Evolutionary conservation across 2,797 vertebrate genomes (phyloP).

Genomic region (Falco naumanni): DNA sequence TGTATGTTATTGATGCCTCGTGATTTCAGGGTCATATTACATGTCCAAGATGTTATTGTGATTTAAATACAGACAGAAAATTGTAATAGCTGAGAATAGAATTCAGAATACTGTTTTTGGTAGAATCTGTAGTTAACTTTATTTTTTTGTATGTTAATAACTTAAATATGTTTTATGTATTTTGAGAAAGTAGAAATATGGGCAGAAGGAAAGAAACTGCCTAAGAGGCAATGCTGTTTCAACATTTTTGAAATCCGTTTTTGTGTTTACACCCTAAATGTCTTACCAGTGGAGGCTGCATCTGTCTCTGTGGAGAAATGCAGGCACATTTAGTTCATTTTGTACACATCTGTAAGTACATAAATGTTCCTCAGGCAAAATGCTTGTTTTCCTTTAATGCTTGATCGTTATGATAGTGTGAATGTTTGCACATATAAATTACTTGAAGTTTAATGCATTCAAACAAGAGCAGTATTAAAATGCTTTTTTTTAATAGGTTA

Average conservation of each 20-base stretch:
- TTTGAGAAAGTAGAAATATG: background rate
- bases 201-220: background rate
- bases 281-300: background rate
- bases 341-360: background rate
- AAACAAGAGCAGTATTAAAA: background rate
- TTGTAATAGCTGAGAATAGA: background rate
- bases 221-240: background rate
- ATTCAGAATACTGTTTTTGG: background rate
- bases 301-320: background rate
- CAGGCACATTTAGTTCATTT: background rate
- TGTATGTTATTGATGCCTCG: background rate
- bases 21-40: background rate
- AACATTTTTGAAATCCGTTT: background rate
- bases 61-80: background rate
- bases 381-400: constrained; percentile 13
- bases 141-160: background rate
- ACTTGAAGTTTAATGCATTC: background rate
- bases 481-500: background rate
- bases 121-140: background rate
- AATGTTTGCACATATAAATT: background rate
- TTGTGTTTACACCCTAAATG: background rate
- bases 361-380: constrained; percentile 39
- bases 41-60: background rate
- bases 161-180: background rate
- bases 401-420: background rate